These are phyloP conservation scores for Arizona elegans DNA, from an alignment of 2,113 vertebrate genomes.

Conservation along the genomic window DNA sequence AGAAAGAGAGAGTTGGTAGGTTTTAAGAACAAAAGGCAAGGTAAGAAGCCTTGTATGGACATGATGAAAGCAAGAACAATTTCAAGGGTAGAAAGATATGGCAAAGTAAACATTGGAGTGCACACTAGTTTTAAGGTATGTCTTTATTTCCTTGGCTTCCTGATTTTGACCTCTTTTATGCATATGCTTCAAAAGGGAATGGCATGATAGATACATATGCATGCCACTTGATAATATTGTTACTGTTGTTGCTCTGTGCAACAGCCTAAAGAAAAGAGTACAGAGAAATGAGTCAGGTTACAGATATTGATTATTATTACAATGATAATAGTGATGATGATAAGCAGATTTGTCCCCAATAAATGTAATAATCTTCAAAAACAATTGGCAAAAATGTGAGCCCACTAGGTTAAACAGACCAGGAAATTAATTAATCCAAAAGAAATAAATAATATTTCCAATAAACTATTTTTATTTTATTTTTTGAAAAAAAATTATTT, in stretches of 20 bases:
- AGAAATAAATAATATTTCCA: not conserved
- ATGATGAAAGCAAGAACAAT: not conserved
- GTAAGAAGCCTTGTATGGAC: not conserved
- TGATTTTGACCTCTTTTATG: not conserved
- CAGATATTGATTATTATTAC: not conserved
- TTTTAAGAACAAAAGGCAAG: not conserved
- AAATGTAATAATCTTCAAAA: not conserved
- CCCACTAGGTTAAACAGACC: not conserved
- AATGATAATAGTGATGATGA: not conserved
- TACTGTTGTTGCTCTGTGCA: not conserved
- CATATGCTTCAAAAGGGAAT: not conserved
- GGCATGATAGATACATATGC: not conserved
- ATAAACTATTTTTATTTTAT: not conserved
- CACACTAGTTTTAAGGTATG: not conserved
- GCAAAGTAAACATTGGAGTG: not conserved
- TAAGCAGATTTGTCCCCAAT: not conserved
- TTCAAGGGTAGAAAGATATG: not conserved
- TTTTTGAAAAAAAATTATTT: too few species aligned
- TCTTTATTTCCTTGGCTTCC: not conserved
- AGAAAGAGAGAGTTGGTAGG: not conserved
- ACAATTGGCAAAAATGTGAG: not conserved
- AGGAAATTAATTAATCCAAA: not conserved
- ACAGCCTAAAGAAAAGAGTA: not conserved
- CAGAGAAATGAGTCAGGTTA: not conserved
- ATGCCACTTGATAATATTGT: not conserved